These are phyloP conservation scores for Sciurus carolinensis DNA, from an alignment of 2,797 vertebrate genomes.

Conservation along the genomic window DNA sequence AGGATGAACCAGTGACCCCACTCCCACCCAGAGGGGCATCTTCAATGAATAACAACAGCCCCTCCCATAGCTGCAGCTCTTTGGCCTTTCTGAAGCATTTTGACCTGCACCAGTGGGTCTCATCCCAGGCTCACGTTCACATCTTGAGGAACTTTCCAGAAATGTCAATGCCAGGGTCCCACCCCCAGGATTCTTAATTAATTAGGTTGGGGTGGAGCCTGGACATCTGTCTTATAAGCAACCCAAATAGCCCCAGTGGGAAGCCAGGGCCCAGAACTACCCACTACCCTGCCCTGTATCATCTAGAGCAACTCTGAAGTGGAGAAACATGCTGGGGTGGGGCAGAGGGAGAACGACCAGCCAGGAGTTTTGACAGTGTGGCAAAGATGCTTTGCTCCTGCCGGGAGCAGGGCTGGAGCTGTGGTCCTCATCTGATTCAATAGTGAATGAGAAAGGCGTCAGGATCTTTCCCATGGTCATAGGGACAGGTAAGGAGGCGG, in stretches of 20 bases:
- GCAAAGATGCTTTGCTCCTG: accelerated
- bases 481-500: not conserved
- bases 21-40: not conserved
- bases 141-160: conserved; percentile 39
- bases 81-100: conserved; percentile 24
- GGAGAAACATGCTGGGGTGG: not conserved
- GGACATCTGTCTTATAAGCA: not conserved
- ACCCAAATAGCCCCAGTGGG: not conserved
- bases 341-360: accelerated
- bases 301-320: not conserved
- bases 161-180: not conserved
- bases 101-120: not conserved
- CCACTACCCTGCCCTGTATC: accelerated
- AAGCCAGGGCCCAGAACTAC: not conserved
- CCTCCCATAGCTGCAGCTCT: not conserved
- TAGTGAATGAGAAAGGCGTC: not conserved
- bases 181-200: not conserved
- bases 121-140: not conserved
- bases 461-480: not conserved
- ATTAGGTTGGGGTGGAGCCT: not conserved
- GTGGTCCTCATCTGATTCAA: not conserved
- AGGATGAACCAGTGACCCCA: not conserved
- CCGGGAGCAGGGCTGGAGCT: not conserved
- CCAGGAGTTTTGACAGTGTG: not conserved
- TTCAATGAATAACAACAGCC: not conserved